phyloP scores from a whole-genome alignment of 2,113 vertebrate genomes.

The Candoia aspera region DNA sequence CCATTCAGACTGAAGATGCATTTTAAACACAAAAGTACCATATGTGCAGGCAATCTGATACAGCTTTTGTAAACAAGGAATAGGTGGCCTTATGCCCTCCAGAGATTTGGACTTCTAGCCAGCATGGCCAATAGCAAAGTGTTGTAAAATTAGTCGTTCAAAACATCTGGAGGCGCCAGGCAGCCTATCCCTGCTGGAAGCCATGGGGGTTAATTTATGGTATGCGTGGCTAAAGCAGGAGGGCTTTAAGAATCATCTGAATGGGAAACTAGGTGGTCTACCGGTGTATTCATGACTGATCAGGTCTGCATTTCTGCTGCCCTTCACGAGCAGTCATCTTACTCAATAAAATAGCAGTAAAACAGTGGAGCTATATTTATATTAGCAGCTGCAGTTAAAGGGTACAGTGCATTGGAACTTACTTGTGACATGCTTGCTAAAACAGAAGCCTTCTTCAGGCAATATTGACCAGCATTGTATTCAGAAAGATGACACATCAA shows the following conservation, averaged over 20 bases:
- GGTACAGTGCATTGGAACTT: neutral
- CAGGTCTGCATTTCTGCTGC: neutral
- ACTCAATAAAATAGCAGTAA: neutral
- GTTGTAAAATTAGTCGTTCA: neutral
- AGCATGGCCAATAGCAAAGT: neutral
- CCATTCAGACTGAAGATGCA: neutral
- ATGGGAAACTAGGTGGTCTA: neutral
- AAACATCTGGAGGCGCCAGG: neutral
- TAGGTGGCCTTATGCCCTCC: neutral
- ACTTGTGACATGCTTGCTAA: neutral
- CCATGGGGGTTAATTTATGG: neutral
- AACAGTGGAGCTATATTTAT: neutral
- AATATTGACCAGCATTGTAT: conserved; percentile 8
- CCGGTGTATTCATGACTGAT: neutral
- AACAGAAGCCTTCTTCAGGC: conserved; percentile 9
- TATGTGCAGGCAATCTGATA: neutral
- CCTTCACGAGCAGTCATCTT: neutral
- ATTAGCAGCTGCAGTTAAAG: neutral
- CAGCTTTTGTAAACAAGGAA: neutral
- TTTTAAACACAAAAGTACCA: neutral
- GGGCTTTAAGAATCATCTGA: neutral
- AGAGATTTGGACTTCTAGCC: neutral
- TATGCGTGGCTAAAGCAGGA: neutral
- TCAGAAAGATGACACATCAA: conserved; percentile 4
- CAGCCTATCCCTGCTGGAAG: neutral